phyloP scores from a whole-genome alignment of 2,888 invertebrate species.

The Margaritifera margaritifera region DNA sequence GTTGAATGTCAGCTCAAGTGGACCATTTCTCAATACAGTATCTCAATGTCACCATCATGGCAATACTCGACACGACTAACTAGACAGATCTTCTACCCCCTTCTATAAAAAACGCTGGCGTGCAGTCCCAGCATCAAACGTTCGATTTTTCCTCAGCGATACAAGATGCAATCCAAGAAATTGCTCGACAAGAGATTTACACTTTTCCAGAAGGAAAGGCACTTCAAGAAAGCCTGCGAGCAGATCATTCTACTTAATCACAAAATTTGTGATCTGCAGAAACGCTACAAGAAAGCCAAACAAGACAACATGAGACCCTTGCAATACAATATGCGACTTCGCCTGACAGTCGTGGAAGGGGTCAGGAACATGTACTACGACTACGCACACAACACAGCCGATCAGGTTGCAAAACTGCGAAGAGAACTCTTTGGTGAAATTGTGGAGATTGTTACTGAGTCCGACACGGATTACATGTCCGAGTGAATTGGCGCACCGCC shows the following conservation, averaged over 20 bases:
- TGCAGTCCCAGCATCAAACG: neutral
- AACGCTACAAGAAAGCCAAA: slow-evolving; percentile 50
- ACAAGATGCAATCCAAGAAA: slow-evolving; percentile 22
- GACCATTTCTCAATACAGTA: too few relatives aligned
- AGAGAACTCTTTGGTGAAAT: slow-evolving; percentile 35
- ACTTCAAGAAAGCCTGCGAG: slow-evolving; percentile 50
- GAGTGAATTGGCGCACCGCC: too few relatives aligned
- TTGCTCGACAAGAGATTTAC: neutral
- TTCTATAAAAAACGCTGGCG: too few relatives aligned
- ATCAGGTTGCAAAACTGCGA: slow-evolving; percentile 40
- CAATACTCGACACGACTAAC: too few relatives aligned
- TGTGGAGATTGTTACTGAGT: slow-evolving; percentile 37
- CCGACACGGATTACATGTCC: too few relatives aligned
- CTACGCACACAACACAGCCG: slow-evolving; percentile 52
- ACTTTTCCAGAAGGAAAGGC: slow-evolving; percentile 16
- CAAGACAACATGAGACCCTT: slow-evolving; percentile 45
- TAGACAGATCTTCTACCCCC: too few relatives aligned
- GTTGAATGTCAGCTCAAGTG: too few relatives aligned
- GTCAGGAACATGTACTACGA: slow-evolving; percentile 62
- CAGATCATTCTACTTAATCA: slow-evolving; percentile 53
- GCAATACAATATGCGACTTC: slow-evolving; percentile 53
- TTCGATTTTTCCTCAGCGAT: slow-evolving; percentile 9
- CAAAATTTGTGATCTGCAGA: slow-evolving; percentile 40
- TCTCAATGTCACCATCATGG: too few relatives aligned
- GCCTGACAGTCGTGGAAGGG: slow-evolving; percentile 56